Evolutionary conservation across 1,140 invertebrate species (phyloP).

Genomic region (Drosophila nigrodunni): DNA sequence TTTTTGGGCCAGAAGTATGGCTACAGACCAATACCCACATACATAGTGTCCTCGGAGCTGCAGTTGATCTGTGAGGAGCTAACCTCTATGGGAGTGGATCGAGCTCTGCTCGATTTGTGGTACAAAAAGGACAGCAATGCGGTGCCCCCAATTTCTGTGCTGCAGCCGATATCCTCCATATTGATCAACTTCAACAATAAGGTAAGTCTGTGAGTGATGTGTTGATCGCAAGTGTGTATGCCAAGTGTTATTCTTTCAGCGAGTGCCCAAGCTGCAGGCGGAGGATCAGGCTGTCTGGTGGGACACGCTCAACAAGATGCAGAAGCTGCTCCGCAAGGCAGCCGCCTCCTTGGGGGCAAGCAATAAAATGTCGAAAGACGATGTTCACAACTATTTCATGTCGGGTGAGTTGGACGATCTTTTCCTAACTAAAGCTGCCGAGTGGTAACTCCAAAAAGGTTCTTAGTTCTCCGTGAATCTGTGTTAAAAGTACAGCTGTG

Average conservation of each 20-base stretch:
- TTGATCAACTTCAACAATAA: constrained; percentile 99
- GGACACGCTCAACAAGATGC: constrained; percentile 97
- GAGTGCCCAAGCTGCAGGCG: constrained; percentile 97
- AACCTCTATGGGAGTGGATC: constrained; percentile 90
- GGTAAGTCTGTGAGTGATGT: constrained; percentile 85
- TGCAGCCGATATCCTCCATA: constrained; percentile 98
- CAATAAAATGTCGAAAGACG: constrained; percentile 95
- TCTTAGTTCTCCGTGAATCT: too few species aligned
- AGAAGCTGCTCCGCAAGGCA: constrained; percentile 96
- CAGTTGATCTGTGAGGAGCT: constrained; percentile 89
- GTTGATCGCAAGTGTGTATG: neutral
- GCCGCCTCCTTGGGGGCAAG: constrained; percentile 92
- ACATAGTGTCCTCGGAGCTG: constrained; percentile 96
- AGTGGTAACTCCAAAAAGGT: constrained; percentile 31
- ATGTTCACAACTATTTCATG: constrained; percentile 99
- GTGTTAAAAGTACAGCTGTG: constrained; percentile 31
- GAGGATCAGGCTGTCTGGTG: constrained; percentile 98
- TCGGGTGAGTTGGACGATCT: constrained; percentile 88
- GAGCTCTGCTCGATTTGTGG: constrained; percentile 95
- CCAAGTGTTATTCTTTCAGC: constrained; percentile 85
- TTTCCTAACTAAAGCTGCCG: constrained; percentile 28
- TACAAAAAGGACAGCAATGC: constrained; percentile 98
- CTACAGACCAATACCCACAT: constrained; percentile 98
- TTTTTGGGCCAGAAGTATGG: constrained; percentile 99
- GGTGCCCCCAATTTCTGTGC: constrained; percentile 95